Evolutionary conservation across 2,797 vertebrate species (phyloP).

Genomic region (Rousettus madagascariensis): DNA sequence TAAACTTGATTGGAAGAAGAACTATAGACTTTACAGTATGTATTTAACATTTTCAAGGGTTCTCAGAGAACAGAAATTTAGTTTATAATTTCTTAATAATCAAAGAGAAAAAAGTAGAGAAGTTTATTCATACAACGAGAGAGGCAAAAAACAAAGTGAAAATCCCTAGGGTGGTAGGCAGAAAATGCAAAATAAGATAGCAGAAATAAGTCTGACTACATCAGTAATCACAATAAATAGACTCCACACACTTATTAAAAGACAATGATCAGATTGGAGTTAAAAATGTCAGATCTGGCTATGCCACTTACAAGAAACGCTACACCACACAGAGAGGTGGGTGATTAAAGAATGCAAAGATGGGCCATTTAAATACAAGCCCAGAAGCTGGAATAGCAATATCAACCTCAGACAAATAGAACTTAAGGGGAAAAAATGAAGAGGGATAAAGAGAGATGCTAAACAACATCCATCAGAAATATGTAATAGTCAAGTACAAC

Average conservation of each 20-base stretch:
- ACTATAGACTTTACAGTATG: not conserved
- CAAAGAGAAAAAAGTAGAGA: not conserved
- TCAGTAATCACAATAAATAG: not conserved
- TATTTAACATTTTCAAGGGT: not conserved
- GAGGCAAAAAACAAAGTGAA: not conserved
- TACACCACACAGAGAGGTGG: not conserved
- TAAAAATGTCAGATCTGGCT: not conserved
- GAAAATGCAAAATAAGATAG: not conserved
- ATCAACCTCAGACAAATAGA: not conserved
- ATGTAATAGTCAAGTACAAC: not conserved
- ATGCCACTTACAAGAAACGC: not conserved
- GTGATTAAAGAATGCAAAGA: not conserved
- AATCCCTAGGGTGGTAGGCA: not conserved
- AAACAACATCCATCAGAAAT: not conserved
- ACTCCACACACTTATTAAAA: accelerated
- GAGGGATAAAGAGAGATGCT: not conserved
- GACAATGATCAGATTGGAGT: not conserved
- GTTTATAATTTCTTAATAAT: not conserved
- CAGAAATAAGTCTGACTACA: not conserved
- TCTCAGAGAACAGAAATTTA: not conserved
- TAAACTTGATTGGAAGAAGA: not conserved
- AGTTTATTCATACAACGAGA: not conserved
- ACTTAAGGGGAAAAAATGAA: not conserved
- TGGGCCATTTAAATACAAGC: too few relatives aligned
- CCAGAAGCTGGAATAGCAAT: not conserved